phyloP scores from a whole-genome alignment of 2,888 invertebrate genomes.

The Cephus spinipes region DNA sequence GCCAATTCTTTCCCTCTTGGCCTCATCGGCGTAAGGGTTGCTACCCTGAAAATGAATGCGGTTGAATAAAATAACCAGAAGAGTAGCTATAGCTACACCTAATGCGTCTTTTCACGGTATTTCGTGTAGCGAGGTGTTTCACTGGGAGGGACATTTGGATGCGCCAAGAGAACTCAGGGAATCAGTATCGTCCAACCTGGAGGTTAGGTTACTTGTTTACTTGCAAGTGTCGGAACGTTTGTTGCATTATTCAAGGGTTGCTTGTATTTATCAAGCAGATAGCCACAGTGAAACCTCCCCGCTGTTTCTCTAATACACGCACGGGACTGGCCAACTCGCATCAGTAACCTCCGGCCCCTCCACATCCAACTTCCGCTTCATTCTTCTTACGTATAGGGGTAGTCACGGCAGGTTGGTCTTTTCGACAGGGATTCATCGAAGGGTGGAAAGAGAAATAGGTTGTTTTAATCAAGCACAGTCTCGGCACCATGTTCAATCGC shows the following conservation, averaged over 20 bases:
- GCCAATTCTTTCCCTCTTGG: background rate
- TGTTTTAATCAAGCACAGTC: background rate
- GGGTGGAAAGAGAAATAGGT: background rate
- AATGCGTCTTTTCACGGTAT: background rate
- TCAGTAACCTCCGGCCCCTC: slow-evolving; percentile 8
- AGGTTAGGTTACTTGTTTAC: slow-evolving; percentile 56
- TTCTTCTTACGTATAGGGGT: background rate
- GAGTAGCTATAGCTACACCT: background rate
- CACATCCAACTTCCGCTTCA: background rate
- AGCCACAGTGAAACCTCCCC: slow-evolving; percentile 34
- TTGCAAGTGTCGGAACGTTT: slow-evolving; percentile 42
- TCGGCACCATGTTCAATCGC: background rate
- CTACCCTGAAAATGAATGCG: background rate
- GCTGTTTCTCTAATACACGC: slow-evolving; percentile 19
- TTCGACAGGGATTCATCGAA: slow-evolving; percentile 5
- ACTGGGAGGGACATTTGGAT: background rate
- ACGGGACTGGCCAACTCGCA: slow-evolving; percentile 7
- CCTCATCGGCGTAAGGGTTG: background rate
- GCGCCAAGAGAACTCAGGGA: background rate
- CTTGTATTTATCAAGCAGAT: slow-evolving; percentile 62
- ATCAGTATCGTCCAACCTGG: slow-evolving; percentile 13
- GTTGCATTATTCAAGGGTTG: slow-evolving; percentile 59
- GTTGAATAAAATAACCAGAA: background rate
- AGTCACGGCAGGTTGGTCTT: background rate
- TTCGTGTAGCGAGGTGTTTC: background rate